phyloP scores from a whole-genome alignment of 2,888 invertebrate species.

The Acanthosepion pharaonis region DNA sequence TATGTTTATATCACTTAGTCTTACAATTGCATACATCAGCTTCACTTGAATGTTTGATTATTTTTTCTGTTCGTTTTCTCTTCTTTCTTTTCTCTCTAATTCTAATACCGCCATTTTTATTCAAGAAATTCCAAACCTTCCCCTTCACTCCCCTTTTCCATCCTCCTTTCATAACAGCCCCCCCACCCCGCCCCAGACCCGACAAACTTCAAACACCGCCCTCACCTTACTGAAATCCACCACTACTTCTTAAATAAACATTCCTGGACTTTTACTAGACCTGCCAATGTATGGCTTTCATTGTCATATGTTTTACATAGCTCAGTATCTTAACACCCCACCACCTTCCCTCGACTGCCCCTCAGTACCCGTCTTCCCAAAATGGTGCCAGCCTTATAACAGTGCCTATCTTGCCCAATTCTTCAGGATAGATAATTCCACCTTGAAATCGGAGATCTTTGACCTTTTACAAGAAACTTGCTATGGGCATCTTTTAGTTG shows the following conservation, averaged over 20 bases:
- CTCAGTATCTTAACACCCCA: background rate
- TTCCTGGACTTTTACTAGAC: background rate
- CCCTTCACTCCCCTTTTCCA: background rate
- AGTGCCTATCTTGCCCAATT: background rate
- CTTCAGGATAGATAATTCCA: background rate
- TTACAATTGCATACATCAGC: background rate
- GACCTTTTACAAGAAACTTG: slow-evolving; percentile 33
- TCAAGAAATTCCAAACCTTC: background rate
- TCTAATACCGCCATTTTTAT: background rate
- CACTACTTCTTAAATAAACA: background rate
- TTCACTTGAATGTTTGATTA: background rate
- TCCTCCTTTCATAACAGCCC: background rate
- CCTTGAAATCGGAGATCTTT: background rate
- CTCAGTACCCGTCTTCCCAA: background rate
- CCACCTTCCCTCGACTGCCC: background rate
- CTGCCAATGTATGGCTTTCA: slow-evolving; percentile 33
- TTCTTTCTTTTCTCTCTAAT: background rate
- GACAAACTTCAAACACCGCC: background rate
- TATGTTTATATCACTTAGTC: background rate
- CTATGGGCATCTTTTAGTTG: background rate
- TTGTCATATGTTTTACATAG: slow-evolving; percentile 33
- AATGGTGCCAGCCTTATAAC: background rate
- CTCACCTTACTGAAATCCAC: background rate
- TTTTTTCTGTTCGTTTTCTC: background rate
- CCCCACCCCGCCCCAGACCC: background rate